Conservation (phyloP, 1,140 invertebrate species). For the Halesus radiatus region DNA sequence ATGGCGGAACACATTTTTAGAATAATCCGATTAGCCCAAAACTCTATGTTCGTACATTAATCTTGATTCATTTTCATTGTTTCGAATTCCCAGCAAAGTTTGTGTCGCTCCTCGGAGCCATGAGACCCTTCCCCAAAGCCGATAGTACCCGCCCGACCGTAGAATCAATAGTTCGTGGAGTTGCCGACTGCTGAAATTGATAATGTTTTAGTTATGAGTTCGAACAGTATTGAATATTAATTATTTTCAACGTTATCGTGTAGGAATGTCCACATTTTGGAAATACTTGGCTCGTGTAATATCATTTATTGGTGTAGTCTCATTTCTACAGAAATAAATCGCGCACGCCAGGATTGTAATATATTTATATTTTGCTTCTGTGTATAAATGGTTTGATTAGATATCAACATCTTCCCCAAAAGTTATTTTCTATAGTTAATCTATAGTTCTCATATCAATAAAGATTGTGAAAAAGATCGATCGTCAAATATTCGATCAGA, state of each 20-base stretch:
- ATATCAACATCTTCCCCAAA: too few relatives aligned
- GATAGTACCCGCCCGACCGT: neutral
- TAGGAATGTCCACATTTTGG: neutral
- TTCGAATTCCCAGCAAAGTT: slow-evolving; percentile 29
- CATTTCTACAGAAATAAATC: too few relatives aligned
- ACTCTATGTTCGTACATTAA: slow-evolving; percentile 30
- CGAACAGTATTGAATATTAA: neutral
- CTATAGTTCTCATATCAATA: too few relatives aligned
- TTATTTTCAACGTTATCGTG: neutral
- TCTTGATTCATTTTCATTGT: slow-evolving; percentile 36
- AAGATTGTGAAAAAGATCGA: too few relatives aligned
- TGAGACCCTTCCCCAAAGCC: neutral
- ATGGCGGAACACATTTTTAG: slow-evolving; percentile 20
- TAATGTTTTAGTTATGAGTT: neutral
- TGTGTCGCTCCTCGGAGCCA: neutral
- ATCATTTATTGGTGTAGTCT: neutral
- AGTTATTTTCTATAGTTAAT: too few relatives aligned
- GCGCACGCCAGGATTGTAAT: too few relatives aligned
- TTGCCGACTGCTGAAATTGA: neutral
- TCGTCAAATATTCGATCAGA: too few relatives aligned
- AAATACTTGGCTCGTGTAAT: neutral
- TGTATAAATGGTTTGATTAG: too few relatives aligned
- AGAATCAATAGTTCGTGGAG: slow-evolving; percentile 14
- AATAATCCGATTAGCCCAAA: slow-evolving; percentile 26
- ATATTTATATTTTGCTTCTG: too few relatives aligned